phyloP scores from a whole-genome alignment of 2,888 invertebrate genomes.

The Micropterix aruncella region DNA sequence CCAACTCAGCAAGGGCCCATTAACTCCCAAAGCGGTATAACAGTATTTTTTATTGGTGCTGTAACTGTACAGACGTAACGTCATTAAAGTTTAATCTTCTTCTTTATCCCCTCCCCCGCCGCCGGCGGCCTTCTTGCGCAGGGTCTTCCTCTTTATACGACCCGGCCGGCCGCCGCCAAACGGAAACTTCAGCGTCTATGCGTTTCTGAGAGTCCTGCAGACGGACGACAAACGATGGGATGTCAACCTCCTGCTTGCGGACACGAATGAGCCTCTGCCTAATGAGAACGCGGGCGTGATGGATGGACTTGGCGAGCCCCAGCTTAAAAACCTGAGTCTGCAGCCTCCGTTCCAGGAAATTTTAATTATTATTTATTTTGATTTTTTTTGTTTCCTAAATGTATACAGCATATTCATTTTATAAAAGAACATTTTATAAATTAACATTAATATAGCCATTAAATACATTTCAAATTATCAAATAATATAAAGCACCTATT shows the following conservation, averaged over 20 bases:
- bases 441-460: no score
- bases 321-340: conserved; percentile 99
- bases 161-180: conserved; percentile 98
- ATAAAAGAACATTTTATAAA: no score
- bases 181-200: conserved; percentile 94
- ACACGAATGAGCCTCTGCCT: conserved; percentile 98
- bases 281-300: conserved; percentile 97
- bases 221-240: conserved; percentile 93
- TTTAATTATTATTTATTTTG: conserved; percentile 99
- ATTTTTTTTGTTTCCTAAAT: no score
- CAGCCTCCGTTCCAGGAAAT: conserved; percentile 97
- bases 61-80: no score
- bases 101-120: conserved; percentile 78
- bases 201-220: conserved; percentile 96
- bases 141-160: conserved; percentile 99
- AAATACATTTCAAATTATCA: no score
- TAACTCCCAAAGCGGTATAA: no score
- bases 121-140: conserved; percentile 77
- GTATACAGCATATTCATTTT: no score
- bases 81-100: conserved; percentile 56
- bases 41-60: no score
- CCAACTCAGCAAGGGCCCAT: no score
- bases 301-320: conserved; percentile 97
- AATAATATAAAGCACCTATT: no score
- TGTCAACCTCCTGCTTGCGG: conserved; percentile 97